A percentile compares a stretch with the other conserved stretches of the same genome.
Conservation (phyloP, 2,113 vertebrate genomes). For the Pontoporia blainvillei region DNA sequence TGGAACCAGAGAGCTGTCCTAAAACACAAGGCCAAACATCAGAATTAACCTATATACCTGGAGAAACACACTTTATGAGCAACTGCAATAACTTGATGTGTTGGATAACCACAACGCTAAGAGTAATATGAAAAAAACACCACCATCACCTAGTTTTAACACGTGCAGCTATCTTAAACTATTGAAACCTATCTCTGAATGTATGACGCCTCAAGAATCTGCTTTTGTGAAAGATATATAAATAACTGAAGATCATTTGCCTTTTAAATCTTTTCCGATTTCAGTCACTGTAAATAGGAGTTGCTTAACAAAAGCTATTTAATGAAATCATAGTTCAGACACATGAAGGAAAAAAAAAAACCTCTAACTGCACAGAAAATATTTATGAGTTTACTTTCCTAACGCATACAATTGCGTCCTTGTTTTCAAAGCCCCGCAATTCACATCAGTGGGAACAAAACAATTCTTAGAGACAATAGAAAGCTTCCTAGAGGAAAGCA, state of each 20-base stretch:
- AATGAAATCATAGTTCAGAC: slow-evolving; percentile 38
- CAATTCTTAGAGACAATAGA: background rate
- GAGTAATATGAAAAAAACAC: background rate
- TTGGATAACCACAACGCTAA: background rate
- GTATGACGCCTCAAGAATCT: background rate
- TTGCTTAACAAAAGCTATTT: slow-evolving; percentile 47
- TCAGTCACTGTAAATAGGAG: background rate
- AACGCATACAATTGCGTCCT: slow-evolving; percentile 56
- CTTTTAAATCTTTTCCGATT: background rate
- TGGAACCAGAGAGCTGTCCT: background rate
- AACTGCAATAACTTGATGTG: background rate
- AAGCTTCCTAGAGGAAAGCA: slow-evolving; percentile 24
- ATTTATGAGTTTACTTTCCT: slow-evolving; percentile 61
- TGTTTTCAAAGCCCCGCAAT: slow-evolving; percentile 52
- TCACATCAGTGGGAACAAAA: slow-evolving; percentile 15
- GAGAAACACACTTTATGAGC: background rate
- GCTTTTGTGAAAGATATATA: slow-evolving; percentile 11
- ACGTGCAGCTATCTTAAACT: background rate
- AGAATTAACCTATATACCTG: background rate
- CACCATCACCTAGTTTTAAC: background rate
- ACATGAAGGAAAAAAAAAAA: background rate
- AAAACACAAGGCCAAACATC: background rate
- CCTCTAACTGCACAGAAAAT: slow-evolving; percentile 48
- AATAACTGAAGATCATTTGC: background rate
- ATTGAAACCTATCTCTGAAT: background rate